These are phyloP conservation scores for Sylvia atricapilla DNA, from an alignment of 2,113 vertebrate genomes.

Conservation along the genomic window DNA sequence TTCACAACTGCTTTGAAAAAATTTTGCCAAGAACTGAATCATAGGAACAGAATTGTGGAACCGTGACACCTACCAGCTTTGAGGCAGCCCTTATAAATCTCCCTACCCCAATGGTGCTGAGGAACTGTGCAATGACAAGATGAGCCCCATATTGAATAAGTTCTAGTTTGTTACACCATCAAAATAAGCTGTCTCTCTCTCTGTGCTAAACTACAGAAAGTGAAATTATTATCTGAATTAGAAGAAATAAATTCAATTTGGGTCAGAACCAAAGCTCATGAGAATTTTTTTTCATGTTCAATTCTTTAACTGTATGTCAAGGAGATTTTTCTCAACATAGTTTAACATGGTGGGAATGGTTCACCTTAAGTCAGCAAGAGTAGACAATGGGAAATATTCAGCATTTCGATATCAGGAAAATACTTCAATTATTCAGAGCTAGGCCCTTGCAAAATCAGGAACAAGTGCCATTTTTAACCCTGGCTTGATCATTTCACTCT, in stretches of 20 bases:
- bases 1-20: background rate
- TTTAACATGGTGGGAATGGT: background rate
- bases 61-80: background rate
- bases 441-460: background rate
- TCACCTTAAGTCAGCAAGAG: background rate
- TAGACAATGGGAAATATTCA: background rate
- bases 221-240: background rate
- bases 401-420: background rate
- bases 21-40: background rate
- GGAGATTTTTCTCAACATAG: background rate
- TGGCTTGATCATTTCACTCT: background rate
- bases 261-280: background rate
- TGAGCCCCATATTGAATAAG: rapidly evolving
- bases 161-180: background rate
- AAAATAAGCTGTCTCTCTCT: background rate
- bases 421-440: background rate
- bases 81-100: background rate
- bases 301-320: background rate
- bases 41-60: background rate
- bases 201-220: background rate
- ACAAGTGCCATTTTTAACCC: background rate
- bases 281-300: background rate
- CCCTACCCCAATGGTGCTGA: background rate
- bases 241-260: background rate
- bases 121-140: background rate